Evolutionary conservation across 35 echinoderm and acorn worm genomes (phyloP), one percentile per base, ranked within the genome.

Genomic region (Nesometra sesokonis): DNA sequence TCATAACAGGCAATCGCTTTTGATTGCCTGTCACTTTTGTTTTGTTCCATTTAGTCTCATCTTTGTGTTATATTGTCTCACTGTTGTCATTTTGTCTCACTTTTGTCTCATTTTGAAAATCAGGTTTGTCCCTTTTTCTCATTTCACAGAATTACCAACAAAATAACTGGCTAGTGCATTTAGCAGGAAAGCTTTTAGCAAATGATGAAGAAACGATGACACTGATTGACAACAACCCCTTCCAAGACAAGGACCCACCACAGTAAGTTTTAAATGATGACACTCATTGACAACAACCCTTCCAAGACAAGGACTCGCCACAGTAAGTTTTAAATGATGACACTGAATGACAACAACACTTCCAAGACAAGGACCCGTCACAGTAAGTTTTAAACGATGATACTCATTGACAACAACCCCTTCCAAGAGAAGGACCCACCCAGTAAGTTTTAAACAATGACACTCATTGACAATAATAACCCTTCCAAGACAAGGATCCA

Each of bases 241-340:
- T 98, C 77, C 37, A 92, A 47, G 79, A 88, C 30, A 35, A 77
- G n/a, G 87, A 92, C 38, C 95, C 95, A 32, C 95, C 95, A 83
- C 89, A 88, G 95, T 98, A 81, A 91, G 91, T 91, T 30, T 43
- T 4, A 7, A 7, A 43, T 43, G 38, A 57, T 81, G 8, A 82
- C 90, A 5, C 87, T 98, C 31, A 94, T 98, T 77, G 92, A 84
- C 15, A 80, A 94, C 82, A 98, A 98, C 36, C 92, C 95, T 98
- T 98, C 77, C 37, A 92, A 47, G 79, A 88, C 30, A 35, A 77
- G n/a, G 87, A 92, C 38, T 92, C 95, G n/a, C 95, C 95, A 83
- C 89, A 88, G 95, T 98, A 81, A 91, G 91, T 91, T 30, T 43
- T 4, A 7, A 7, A 43, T 43, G 38, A 57, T 81, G 8, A 82